Evolutionary conservation across 2,888 invertebrate species (phyloP).

Genomic region (Metellina segmentata): DNA sequence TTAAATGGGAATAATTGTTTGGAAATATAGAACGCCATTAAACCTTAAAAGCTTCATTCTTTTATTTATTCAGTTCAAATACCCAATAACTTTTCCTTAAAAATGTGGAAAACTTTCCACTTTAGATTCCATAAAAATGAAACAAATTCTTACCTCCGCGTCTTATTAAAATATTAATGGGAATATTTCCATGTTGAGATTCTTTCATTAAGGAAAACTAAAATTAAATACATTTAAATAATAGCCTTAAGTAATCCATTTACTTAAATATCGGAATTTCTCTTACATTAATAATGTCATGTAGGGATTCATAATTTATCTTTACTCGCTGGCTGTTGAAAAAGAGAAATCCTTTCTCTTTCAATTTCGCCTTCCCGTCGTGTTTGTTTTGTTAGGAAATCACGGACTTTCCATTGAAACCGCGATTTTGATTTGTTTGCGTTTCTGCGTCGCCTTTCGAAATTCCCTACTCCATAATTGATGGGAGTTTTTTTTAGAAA

Average conservation of each 20-base stretch:
- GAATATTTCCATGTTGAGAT: neutral
- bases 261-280: constrained; percentile 6
- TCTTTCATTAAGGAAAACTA: constrained; percentile 8
- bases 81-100: no score
- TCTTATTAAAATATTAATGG: neutral
- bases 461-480: neutral
- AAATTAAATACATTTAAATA: constrained; percentile 14
- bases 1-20: no score
- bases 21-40: no score
- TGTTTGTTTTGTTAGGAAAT: constrained; percentile 31
- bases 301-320: constrained; percentile 21
- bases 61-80: no score
- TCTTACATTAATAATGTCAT: constrained; percentile 37
- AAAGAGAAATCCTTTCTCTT: constrained; percentile 3
- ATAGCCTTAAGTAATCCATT: constrained; percentile 8
- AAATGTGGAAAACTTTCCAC: neutral
- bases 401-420: neutral
- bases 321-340: constrained; percentile 4
- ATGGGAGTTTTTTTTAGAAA: neutral
- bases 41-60: no score
- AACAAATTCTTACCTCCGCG: neutral
- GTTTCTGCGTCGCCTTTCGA: constrained; percentile 11
- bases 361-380: neutral
- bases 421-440: constrained; percentile 7
- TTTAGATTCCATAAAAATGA: neutral